Evolutionary conservation across 2,113 vertebrate genomes (phyloP), one percentile per base, ranked within the genome.

Genomic region (Rhinopomastus cyanomelas): DNA sequence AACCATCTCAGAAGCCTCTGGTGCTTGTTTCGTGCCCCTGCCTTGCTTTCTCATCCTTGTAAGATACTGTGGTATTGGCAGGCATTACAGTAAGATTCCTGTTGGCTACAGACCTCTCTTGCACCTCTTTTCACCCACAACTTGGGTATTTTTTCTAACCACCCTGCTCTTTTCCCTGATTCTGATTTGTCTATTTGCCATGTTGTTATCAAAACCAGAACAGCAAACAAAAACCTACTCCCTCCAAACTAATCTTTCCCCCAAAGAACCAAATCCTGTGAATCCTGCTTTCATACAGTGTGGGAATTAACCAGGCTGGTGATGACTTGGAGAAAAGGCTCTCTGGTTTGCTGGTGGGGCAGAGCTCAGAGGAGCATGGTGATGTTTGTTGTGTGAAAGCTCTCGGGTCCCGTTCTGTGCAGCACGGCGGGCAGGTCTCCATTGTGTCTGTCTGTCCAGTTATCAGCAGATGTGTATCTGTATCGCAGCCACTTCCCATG

Each of bases 81-180:
- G n/a, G 44, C 4, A 1, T 42, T 85, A 23, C 17, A 36, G 2
- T 48, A 49, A 56, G 20, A 26, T 37, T 87, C 22, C 1, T 55
- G 1, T 51, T 81, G 71, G 64, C 39, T 62, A 8, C 18, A 32
- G 21, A 52, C 56, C 27, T 59, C 8, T 85, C 36, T 81, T 66
- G 52, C 2, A 20, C n/a, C 51, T 76, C 14, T 46, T 87, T 20
- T 65, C 10, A 11, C 29, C 66, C 74, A 39, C 22, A 7, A 0
- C 69, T 67, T 87, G 49, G 37, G n/a, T n/a, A n/a, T 39, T 93
- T 89, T 93, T 89, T 89, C 62, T n/a, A 52, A 51, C 20, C 18
- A 11, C 25, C 2, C 9, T 60, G 22, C 20, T 77, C 44, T 72
- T 76, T 55, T 55, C 6, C 9, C 30, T 55, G 26, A 2, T 7